Evolutionary conservation across 2,888 invertebrate species (phyloP), one percentile per base, ranked within the genome.

Genomic region (Ormyrus rosae): DNA sequence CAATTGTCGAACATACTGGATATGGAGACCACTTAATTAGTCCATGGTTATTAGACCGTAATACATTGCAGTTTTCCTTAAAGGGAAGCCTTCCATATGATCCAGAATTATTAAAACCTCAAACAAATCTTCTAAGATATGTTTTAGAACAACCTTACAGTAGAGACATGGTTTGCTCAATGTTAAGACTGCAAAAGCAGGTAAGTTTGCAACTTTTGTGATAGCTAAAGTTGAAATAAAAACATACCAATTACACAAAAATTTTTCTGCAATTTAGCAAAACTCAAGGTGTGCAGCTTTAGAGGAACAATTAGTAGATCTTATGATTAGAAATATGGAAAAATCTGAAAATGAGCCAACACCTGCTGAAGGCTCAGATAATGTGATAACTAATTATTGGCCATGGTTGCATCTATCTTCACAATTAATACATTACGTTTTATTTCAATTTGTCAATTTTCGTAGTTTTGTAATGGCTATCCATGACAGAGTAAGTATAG

Each of bases 61-160:
- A 93, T n/a, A 96, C 96, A n/a, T 91, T 96, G 11, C 93, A 94
- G 84, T 95, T 95, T 89, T 92, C 93, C 6, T 89, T 95, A 11
- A 94, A 94, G 91, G 93, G 93, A 19, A 96, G 95, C 86, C 92
- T 99, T 78, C 99, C 99, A 0, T 99, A 98, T 89, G 95, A 96
- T 84, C 95, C 96, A 83, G 97, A 97, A 87, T 90, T 98, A 53
- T 91, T 96, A 13, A 96, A 97, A 89, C 97, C 98, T 6, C 98
- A 99, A 92, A 96, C 96, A 6, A 94, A 95, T 50, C 91, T 99
- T 55, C 91, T 99, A 51, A 92, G 96, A 84, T 98, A 98, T 90
- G 97, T 99, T 46, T 91, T 99, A 11, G 97, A 97, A 87, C 98
- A 99, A 89, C 97, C 98, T 0, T 98, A 98, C 90, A 98, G 98